Evolutionary conservation across 2,888 invertebrate genomes (phyloP).

Genomic region (Diaprepes abbreviatus): DNA sequence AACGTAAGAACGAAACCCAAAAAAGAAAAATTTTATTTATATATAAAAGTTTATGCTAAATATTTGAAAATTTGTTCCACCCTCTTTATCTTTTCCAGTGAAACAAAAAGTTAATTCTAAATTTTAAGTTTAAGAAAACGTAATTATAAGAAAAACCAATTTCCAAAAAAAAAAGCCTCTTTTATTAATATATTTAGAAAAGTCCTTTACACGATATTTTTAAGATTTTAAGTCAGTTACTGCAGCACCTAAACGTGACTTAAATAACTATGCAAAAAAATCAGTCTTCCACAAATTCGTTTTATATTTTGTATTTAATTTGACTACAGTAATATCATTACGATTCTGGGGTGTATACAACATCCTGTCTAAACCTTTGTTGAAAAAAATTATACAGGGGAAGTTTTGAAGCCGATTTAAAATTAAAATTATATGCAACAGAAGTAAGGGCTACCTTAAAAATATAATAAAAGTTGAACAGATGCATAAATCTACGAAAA

Average conservation of each 20-base stretch:
- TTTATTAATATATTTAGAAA: too few species aligned
- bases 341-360: not conserved
- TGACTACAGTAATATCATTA: not conserved
- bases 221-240: not conserved
- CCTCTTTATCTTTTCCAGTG: too few species aligned
- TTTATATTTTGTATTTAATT: not conserved
- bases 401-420: slow-evolving; percentile 33
- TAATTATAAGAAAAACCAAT: too few species aligned
- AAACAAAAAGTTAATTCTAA: too few species aligned
- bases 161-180: too few species aligned
- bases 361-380: slow-evolving; percentile 16
- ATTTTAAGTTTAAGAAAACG: too few species aligned
- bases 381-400: slow-evolving; percentile 15
- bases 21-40: too few species aligned
- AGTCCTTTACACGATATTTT: too few species aligned
- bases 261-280: not conserved
- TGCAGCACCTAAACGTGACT: not conserved
- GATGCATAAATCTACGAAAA: slow-evolving; percentile 65
- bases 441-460: slow-evolving; percentile 37
- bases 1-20: too few species aligned
- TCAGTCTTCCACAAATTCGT: not conserved
- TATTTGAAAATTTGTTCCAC: too few species aligned
- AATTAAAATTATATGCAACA: slow-evolving; percentile 43
- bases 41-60: too few species aligned
- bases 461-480: slow-evolving; percentile 56